These are phyloP conservation scores for Drosophila kokeensis DNA, from an alignment of 2,888 invertebrate genomes.

Conservation along the genomic window DNA sequence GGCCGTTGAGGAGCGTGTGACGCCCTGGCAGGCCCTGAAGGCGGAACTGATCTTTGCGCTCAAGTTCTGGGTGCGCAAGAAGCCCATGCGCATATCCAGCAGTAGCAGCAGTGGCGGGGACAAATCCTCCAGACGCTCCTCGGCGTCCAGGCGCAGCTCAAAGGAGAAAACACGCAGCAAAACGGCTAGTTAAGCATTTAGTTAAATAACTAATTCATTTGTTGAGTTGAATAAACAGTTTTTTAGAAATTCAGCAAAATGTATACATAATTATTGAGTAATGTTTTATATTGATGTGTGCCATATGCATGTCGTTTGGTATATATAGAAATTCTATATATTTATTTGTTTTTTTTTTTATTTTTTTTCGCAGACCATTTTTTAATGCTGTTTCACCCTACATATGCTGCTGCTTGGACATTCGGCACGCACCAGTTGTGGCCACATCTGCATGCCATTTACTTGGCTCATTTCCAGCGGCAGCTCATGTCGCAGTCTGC, in stretches of 20 bases:
- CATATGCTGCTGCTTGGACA: constrained; percentile 32
- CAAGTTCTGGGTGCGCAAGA: constrained; percentile 90
- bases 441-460: constrained; percentile 42
- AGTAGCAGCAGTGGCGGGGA: constrained; percentile 61
- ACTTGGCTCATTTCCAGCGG: constrained; percentile 69
- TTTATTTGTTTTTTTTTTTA: constrained; percentile 7
- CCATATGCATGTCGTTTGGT: constrained; percentile 8
- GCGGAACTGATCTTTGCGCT: constrained; percentile 90
- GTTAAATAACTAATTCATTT: constrained; percentile 3
- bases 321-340: constrained; percentile 30
- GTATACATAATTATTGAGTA: background rate
- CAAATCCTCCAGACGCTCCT: constrained; percentile 72
- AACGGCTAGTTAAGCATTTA: constrained; percentile 50
- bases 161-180: constrained; percentile 72
- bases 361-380: constrained; percentile 15
- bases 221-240: constrained; percentile 34
- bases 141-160: constrained; percentile 66
- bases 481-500: constrained; percentile 42
- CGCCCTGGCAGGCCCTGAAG: constrained; percentile 89
- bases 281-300: constrained; percentile 12
- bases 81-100: constrained; percentile 87
- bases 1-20: constrained; percentile 91
- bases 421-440: constrained; percentile 37
- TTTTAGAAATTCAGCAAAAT: background rate
- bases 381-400: constrained; percentile 47